phyloP scores from a whole-genome alignment of 2,888 invertebrate species.

The Timandra comae region DNA sequence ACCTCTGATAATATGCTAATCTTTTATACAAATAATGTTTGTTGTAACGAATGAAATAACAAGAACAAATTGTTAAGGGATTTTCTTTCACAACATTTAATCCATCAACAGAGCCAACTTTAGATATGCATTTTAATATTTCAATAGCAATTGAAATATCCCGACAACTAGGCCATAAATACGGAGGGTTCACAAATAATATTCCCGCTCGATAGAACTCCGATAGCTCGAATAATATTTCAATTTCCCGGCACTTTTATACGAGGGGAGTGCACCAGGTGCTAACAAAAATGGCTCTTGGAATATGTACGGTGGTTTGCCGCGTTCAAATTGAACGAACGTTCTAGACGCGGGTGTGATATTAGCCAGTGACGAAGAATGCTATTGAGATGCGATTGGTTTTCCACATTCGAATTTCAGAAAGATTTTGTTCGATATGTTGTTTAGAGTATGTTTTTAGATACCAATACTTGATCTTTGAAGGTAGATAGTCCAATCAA shows the following conservation, averaged over 20 bases:
- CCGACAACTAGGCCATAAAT: constrained; percentile 7
- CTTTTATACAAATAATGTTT: too few relatives aligned
- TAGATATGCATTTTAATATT: neutral
- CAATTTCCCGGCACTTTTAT: constrained; percentile 42
- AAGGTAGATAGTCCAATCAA: too few relatives aligned
- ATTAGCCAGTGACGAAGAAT: constrained; percentile 15
- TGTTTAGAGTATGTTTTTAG: too few relatives aligned
- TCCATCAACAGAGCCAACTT: too few relatives aligned
- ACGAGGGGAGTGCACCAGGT: constrained; percentile 37
- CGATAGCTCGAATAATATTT: constrained; percentile 49
- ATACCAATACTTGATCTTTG: too few relatives aligned
- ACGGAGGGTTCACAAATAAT: constrained; percentile 28
- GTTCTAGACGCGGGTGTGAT: constrained; percentile 5
- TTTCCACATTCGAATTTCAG: constrained; percentile 14
- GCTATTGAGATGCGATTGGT: constrained; percentile 22
- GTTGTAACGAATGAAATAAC: too few relatives aligned
- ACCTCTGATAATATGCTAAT: too few relatives aligned
- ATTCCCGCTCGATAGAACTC: constrained; percentile 30
- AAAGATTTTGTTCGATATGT: constrained; percentile 8
- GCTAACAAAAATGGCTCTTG: constrained; percentile 31
- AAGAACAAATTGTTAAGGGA: too few relatives aligned
- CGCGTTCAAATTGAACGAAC: constrained; percentile 28
- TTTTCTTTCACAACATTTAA: too few relatives aligned
- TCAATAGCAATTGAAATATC: too few relatives aligned
- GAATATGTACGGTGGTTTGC: constrained; percentile 25